phyloP scores from a whole-genome alignment of 2,797 vertebrate species.

The Meriones psammophilus region DNA sequence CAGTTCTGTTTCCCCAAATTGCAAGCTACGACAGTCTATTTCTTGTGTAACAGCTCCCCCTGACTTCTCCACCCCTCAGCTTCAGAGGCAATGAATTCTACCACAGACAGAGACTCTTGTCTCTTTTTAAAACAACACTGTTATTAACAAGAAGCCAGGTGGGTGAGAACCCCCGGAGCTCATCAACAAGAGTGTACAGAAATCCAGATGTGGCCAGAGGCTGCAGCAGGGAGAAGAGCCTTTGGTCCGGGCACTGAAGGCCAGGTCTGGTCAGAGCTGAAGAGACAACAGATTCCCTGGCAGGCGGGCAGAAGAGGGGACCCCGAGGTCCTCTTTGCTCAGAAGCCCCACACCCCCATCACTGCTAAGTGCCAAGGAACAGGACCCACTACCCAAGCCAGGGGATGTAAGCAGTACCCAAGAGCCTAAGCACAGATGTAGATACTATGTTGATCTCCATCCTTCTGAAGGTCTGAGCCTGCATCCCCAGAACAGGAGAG shows the following conservation, averaged over 20 bases:
- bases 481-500: background rate
- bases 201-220: background rate
- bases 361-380: background rate
- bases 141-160: background rate
- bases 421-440: rapidly evolving
- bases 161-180: background rate
- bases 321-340: background rate
- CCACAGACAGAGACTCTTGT: constrained; percentile 57
- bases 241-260: background rate
- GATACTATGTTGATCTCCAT: rapidly evolving
- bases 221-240: rapidly evolving
- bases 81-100: constrained; percentile 78
- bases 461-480: background rate
- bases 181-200: constrained; percentile 26
- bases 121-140: background rate
- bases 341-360: background rate
- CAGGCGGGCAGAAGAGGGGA: background rate
- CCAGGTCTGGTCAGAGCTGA: background rate
- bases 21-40: constrained; percentile 82
- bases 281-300: too few relatives aligned
- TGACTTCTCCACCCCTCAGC: constrained; percentile 87
- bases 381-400: background rate
- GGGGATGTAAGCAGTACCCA: rapidly evolving
- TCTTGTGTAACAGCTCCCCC: constrained; percentile 92
- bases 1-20: constrained; percentile 85